Evolutionary conservation across 1,140 invertebrate species (phyloP), one percentile per base, ranked within the genome.

Genomic region (Drosophila jambulina): DNA sequence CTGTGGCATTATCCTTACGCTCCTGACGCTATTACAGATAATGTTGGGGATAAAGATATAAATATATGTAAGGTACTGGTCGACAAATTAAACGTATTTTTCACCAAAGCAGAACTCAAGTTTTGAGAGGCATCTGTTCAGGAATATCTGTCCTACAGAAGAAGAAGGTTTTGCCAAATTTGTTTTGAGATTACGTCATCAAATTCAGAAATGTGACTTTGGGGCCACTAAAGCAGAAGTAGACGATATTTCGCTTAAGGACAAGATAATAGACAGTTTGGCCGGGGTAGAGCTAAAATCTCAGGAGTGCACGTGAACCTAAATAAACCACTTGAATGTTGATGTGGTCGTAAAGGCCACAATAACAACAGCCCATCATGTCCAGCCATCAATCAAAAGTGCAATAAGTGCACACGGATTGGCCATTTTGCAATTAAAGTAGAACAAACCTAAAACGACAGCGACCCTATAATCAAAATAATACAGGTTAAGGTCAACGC

Each of bases 201-300:
- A 19, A 19, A 42, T 42, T 42, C 9, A 42, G n/a, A 42, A 19
- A 10, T 19, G n/a, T 19, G n/a, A 42, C 3, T 19, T 19, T 42
- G 40, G 17, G 40, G n/a, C 40, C 40, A 42, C 40, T 42, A 42
- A 42, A 10, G 40, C 17, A 17, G 56, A 58, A 42, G 23, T 13
- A 13, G 34, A 19, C 6, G 53, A 56, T 19, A 49, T 49, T 49
- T 49, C 48, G 0, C 54, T 57, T 2, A 57, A n/a, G 34, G 54
- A 57, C 54, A 43, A 57, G 21, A 57, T 57, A 23, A 57, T 57
- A 0, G 15, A 57, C 23, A 57, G 54, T 25, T 57, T 38, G 36
- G 54, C 17, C 25, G 38, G 38, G 8, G 23, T 58, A 4, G 17
- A 42, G 7, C 15, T 40, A 43, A 61, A 61, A 49, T 43, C 6